phyloP scores from a whole-genome alignment of 1,140 invertebrate species.

The Chlorops oryzae region DNA sequence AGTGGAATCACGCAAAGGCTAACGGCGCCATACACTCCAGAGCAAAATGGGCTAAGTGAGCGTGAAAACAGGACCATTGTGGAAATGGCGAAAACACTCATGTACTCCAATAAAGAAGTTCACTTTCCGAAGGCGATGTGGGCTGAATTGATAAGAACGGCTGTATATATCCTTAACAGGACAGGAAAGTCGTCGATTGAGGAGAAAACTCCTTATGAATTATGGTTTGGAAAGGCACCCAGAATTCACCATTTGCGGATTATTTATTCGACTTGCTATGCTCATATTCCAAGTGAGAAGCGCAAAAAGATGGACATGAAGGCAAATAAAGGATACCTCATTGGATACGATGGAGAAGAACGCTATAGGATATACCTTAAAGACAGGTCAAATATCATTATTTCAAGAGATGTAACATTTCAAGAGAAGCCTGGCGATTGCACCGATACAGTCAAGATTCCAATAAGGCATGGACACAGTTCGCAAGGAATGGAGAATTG shows the following conservation, averaged over 20 bases:
- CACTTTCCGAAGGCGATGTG: conserved; percentile 23
- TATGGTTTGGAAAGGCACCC: conserved; percentile 25
- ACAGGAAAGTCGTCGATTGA: conserved; percentile 24
- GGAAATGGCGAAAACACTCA: conserved; percentile 39
- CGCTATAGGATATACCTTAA: too few species aligned
- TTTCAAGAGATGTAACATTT: too few species aligned
- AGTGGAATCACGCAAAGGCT: conserved; percentile 29
- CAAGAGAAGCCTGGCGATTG: too few species aligned
- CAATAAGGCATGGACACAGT: too few species aligned
- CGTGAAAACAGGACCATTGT: conserved; percentile 41
- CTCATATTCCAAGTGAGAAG: conserved; percentile 21
- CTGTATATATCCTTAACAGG: conserved; percentile 27
- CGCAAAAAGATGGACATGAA: too few species aligned
- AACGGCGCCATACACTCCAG: conserved; percentile 36
- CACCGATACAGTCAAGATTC: too few species aligned
- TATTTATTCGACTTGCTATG: conserved; percentile 16
- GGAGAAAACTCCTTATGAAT: conserved; percentile 25
- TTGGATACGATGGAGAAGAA: too few species aligned
- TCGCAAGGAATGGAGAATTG: too few species aligned
- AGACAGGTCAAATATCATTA: too few species aligned
- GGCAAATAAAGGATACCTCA: too few species aligned
- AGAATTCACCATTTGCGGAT: conserved; percentile 19
- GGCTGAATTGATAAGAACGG: conserved; percentile 28
- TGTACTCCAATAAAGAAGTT: conserved; percentile 27
- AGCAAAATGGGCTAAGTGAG: conserved; percentile 40